A percentile compares a stretch with the other conserved stretches of the same genome.
phyloP scores from a whole-genome alignment of 1,140 invertebrate genomes.

The Stegodyphus mimosarum region DNA sequence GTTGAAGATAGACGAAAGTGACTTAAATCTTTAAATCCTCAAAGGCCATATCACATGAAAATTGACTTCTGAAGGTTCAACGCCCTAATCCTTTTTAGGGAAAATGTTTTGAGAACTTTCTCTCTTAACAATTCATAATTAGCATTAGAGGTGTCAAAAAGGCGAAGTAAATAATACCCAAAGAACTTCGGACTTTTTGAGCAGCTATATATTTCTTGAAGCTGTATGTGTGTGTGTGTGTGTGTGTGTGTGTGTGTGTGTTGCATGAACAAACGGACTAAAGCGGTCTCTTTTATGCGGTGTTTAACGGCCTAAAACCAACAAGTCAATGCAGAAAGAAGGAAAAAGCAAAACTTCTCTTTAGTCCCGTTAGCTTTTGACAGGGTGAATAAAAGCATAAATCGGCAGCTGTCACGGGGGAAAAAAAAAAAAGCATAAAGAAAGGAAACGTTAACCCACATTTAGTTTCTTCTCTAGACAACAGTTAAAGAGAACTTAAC shows the following conservation, averaged over 20 bases:
- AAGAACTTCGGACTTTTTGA: not conserved
- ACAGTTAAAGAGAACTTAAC: not conserved
- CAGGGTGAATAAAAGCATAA: slow-evolving; percentile 30
- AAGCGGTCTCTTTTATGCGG: not conserved
- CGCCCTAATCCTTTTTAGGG: too few relatives aligned
- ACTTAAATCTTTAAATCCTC: too few relatives aligned
- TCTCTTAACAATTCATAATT: too few relatives aligned
- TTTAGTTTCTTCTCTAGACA: not conserved
- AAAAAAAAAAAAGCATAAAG: not conserved
- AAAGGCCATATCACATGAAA: too few relatives aligned
- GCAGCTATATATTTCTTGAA: not conserved
- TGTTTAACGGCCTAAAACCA: not conserved
- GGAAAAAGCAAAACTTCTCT: not conserved
- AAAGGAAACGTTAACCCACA: slow-evolving; percentile 22
- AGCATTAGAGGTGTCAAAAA: too few relatives aligned
- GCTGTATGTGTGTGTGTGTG: not conserved
- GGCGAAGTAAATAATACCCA: not conserved
- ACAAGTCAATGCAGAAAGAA: not conserved
- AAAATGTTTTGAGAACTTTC: too few relatives aligned
- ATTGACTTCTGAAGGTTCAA: too few relatives aligned
- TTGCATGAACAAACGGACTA: not conserved
- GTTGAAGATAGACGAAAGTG: too few relatives aligned
- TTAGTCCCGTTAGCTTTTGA: slow-evolving; percentile 1
- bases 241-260: not conserved
- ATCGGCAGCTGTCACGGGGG: slow-evolving; percentile 19